Evolutionary conservation across 2,888 invertebrate genomes (phyloP).

Genomic region (Chironomus tentans): DNA sequence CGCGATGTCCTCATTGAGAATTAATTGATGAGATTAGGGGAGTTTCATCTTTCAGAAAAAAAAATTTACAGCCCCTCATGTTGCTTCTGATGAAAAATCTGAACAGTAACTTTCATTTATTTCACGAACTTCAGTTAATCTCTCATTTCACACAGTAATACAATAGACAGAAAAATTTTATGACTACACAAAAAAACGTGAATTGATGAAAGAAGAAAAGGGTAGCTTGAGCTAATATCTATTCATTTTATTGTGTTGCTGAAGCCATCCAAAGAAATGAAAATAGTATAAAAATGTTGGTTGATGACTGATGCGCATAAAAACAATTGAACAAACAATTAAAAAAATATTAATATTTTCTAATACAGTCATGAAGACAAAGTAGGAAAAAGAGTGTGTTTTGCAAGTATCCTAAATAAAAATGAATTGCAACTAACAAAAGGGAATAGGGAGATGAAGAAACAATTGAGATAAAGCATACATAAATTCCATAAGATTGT

Average conservation of each 20-base stretch:
- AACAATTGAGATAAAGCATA: slow-evolving; percentile 26
- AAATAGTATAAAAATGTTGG: no score
- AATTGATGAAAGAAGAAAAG: background rate
- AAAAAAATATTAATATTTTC: background rate
- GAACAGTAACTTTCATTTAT: background rate
- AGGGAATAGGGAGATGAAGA: background rate
- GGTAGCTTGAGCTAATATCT: slow-evolving; percentile 1
- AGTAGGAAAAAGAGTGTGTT: background rate
- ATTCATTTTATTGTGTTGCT: background rate
- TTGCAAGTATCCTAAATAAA: no score
- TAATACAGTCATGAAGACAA: background rate
- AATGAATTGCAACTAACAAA: no score
- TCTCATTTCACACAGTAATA: background rate
- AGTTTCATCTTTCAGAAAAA: no score
- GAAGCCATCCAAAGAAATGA: background rate
- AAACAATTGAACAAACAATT: no score
- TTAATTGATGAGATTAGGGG: no score
- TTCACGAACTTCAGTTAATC: slow-evolving; percentile 3
- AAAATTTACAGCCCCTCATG: background rate
- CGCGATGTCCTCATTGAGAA: no score
- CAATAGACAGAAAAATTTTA: background rate
- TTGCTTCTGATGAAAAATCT: background rate
- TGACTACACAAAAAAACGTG: background rate
- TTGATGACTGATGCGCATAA: no score
- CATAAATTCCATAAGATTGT: slow-evolving; percentile 22